phyloP scores from a whole-genome alignment of 1,140 invertebrate genomes.

The Trichoplusia ni region DNA sequence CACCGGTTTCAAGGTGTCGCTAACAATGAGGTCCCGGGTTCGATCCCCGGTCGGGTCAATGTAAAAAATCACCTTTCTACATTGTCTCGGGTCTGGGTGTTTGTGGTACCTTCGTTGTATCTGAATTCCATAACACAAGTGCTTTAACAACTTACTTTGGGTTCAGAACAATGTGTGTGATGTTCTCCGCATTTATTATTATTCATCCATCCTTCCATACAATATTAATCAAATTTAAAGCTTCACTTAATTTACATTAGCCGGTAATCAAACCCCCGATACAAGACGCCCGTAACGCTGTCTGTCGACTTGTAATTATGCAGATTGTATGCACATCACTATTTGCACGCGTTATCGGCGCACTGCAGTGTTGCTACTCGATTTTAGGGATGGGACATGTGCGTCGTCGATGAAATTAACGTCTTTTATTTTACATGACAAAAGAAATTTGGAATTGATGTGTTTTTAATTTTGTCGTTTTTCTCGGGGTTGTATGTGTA shows the following conservation, averaged over 20 bases:
- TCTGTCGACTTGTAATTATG: not conserved
- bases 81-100: too few species aligned
- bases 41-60: too few species aligned
- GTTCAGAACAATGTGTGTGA: too few species aligned
- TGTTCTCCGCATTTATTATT: too few species aligned
- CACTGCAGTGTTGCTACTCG: constrained; percentile 26
- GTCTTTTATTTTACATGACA: not conserved
- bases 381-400: constrained; percentile 10
- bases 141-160: too few species aligned
- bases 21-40: too few species aligned
- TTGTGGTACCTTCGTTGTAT: too few species aligned
- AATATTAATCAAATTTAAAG: not conserved
- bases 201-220: not conserved
- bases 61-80: too few species aligned
- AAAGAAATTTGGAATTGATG: not conserved
- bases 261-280: not conserved
- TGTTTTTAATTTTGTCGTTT: not conserved
- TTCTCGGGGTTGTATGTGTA: too few species aligned
- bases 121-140: too few species aligned
- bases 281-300: not conserved
- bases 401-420: not conserved
- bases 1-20: too few species aligned
- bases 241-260: not conserved
- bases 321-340: constrained; percentile 28
- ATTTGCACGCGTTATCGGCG: constrained; percentile 27